phyloP scores from a whole-genome alignment of 2,888 invertebrate species.

The Amiota mariae region DNA sequence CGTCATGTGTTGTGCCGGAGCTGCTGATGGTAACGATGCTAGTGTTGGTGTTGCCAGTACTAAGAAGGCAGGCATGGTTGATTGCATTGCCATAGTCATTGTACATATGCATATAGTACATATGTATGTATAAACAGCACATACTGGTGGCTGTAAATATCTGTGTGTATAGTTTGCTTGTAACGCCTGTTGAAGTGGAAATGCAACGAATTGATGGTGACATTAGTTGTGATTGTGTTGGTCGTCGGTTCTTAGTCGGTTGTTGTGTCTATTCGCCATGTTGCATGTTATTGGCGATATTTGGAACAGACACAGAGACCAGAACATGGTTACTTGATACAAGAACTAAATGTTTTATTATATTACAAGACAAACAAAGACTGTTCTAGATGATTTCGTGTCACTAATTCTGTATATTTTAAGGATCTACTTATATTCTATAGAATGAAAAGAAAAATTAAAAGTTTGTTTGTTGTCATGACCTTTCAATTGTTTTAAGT shows the following conservation, averaged over 20 bases:
- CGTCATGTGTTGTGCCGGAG: conserved; percentile 49
- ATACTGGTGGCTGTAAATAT: neutral
- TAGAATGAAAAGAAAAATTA: no score
- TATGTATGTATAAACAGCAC: no score
- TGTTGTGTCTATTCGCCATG: neutral
- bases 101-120: neutral
- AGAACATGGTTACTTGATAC: no score
- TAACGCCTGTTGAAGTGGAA: conserved; percentile 24
- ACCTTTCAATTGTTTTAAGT: conserved; percentile 58
- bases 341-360: no score
- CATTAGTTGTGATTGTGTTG: conserved; percentile 24
- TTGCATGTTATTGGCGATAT: neutral
- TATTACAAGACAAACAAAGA: no score
- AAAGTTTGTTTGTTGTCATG: conserved; percentile 36
- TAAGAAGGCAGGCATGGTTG: neutral
- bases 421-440: no score
- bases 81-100: neutral
- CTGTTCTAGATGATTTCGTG: no score
- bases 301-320: neutral
- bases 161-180: conserved; percentile 10
- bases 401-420: no score
- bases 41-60: neutral
- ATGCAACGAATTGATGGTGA: conserved; percentile 25
- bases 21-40: neutral
- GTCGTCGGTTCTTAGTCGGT: neutral